Percentiles rank a stretch among this genome's conserved stretches.
These are phyloP conservation scores for Kryptolebias ocellatus DNA, from an alignment of 2,797 vertebrate species.

Conservation along the genomic window DNA sequence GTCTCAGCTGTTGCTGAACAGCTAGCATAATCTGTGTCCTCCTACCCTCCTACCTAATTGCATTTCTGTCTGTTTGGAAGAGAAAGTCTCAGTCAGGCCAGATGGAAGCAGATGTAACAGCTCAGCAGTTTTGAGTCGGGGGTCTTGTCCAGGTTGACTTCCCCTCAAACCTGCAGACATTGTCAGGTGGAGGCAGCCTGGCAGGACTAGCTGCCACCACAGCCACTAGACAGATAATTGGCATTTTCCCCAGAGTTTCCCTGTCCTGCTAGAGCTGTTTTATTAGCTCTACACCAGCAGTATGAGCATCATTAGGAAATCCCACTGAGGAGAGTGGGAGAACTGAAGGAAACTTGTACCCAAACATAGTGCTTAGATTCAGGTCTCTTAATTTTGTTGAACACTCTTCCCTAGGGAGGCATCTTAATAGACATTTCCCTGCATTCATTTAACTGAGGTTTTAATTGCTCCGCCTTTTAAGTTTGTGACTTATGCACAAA, in stretches of 20 bases:
- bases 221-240: slow-evolving; percentile 61
- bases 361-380: slow-evolving; percentile 33
- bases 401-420: slow-evolving; percentile 32
- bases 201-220: slow-evolving; percentile 30
- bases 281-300: slow-evolving; percentile 61
- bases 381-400: slow-evolving; percentile 41
- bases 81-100: slow-evolving; percentile 48
- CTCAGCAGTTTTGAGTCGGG: slow-evolving; percentile 66
- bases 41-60: slow-evolving; percentile 39
- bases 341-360: slow-evolving; percentile 40
- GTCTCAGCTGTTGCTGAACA: slow-evolving; percentile 40
- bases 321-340: slow-evolving; percentile 42
- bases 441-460: slow-evolving; percentile 39
- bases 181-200: slow-evolving; percentile 57
- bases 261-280: slow-evolving; percentile 49
- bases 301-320: slow-evolving; percentile 62
- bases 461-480: slow-evolving; percentile 60
- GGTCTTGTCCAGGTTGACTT: slow-evolving; percentile 48
- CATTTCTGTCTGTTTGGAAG: slow-evolving; percentile 43
- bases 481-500: slow-evolving; percentile 30
- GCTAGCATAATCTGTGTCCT: slow-evolving; percentile 42
- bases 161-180: slow-evolving; percentile 31
- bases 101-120: slow-evolving; percentile 63
- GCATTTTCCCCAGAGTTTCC: slow-evolving; percentile 43
- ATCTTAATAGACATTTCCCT: slow-evolving; percentile 25